Conservation (phyloP, 2,797 vertebrate species). For the Cyprinella venusta region DNA sequence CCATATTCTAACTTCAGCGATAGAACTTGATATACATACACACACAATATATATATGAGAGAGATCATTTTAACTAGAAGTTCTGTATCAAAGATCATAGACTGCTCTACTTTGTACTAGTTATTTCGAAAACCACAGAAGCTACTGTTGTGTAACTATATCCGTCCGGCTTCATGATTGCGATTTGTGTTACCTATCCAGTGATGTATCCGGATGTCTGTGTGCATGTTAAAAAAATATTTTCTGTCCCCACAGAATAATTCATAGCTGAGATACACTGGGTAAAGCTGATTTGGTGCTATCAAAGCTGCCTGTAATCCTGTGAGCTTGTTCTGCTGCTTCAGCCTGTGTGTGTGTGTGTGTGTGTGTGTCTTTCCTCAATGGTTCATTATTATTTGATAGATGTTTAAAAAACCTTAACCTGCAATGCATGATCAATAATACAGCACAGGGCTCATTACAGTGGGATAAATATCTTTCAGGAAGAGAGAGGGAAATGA, state of each 20-base stretch:
- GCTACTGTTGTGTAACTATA: neutral
- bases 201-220: constrained; percentile 7
- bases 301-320: constrained; percentile 31
- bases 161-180: neutral
- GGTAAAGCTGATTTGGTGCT: constrained; percentile 29
- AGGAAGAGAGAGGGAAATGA: neutral
- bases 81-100: neutral
- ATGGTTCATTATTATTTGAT: constrained; percentile 39
- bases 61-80: no score
- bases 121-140: neutral
- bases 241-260: constrained; percentile 28
- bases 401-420: constrained; percentile 39
- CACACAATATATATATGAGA: no score
- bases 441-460: constrained; percentile 20
- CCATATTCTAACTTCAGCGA: neutral
- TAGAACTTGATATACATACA: neutral
- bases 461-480: neutral
- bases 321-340: constrained; percentile 9
- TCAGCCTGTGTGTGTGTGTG: neutral
- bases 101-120: neutral
- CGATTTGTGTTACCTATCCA: neutral
- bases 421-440: constrained; percentile 35
- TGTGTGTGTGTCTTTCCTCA: neutral
- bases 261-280: constrained; percentile 17
- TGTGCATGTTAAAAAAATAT: constrained; percentile 4